Percentiles rank a stretch among this genome's conserved stretches.
Conservation (phyloP, 2,888 invertebrate species). For the Spilarctia lutea region DNA sequence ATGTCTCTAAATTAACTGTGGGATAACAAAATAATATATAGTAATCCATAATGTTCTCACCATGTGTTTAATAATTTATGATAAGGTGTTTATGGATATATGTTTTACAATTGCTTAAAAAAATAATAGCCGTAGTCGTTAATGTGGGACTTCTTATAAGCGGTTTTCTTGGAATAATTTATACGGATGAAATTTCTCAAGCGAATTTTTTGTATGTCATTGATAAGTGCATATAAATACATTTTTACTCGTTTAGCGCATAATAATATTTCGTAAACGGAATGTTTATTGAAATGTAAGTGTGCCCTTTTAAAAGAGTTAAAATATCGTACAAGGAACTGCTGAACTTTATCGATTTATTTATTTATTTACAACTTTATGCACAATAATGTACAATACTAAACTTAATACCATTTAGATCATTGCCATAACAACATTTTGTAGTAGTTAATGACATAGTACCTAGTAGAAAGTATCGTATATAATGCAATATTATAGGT, state of each 20-base stretch:
- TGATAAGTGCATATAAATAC: background rate
- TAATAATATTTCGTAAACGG: no score
- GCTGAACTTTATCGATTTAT: background rate
- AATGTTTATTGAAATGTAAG: no score
- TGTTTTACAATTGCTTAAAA: background rate
- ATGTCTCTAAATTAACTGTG: constrained; percentile 31
- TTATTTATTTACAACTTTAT: no score
- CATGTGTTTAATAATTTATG: background rate
- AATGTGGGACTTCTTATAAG: background rate
- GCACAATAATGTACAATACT: no score
- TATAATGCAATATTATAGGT: background rate
- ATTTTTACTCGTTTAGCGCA: background rate
- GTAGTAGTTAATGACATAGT: no score
- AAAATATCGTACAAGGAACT: background rate
- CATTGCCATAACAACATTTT: background rate
- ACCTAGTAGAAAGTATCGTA: background rate
- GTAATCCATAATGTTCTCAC: background rate
- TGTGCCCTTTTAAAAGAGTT: background rate
- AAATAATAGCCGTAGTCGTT: background rate
- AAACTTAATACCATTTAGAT: no score
- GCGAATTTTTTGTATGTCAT: background rate
- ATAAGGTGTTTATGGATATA: background rate
- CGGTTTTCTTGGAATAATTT: background rate
- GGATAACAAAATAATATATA: constrained; percentile 5
- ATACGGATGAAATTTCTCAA: background rate